A percentile compares a stretch with the other conserved stretches of the same genome.
Conservation (phyloP, 2,888 invertebrate genomes). For the Stictocephala bisonia region DNA sequence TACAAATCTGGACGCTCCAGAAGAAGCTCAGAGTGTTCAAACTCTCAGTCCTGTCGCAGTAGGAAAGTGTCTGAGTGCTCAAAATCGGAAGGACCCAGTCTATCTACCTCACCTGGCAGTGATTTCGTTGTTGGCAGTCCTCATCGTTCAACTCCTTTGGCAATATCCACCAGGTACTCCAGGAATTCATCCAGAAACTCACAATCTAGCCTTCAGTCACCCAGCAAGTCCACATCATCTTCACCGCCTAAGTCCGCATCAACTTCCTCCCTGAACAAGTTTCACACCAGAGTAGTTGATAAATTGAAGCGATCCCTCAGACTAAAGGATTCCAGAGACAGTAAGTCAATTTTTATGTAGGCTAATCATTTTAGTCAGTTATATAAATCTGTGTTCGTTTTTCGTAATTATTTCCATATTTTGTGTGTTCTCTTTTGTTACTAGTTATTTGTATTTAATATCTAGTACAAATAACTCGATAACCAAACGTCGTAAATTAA, state of each 20-base stretch:
- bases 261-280: conserved; percentile 76
- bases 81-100: conserved; percentile 78
- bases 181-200: conserved; percentile 73
- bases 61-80: conserved; percentile 78
- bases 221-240: conserved; percentile 74
- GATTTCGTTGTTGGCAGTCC: conserved; percentile 68
- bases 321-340: conserved; percentile 55
- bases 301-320: conserved; percentile 77
- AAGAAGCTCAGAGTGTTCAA: conserved; percentile 80
- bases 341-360: too few species aligned
- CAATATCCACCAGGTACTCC: conserved; percentile 73
- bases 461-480: too few species aligned
- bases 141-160: conserved; percentile 76
- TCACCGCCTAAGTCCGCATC: conserved; percentile 73
- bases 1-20: conserved; percentile 86
- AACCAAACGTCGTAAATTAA: too few species aligned
- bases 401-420: too few species aligned
- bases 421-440: too few species aligned
- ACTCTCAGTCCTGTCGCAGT: conserved; percentile 71
- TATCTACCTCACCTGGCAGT: conserved; percentile 74
- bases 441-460: too few species aligned
- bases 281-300: conserved; percentile 83
- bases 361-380: too few species aligned
- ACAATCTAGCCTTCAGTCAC: conserved; percentile 73
- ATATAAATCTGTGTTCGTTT: too few species aligned